A percentile compares a stretch with the other conserved stretches of the same genome.
phyloP scores from a whole-genome alignment of 2,888 invertebrate species.

The Lasioglossum zephyrum region DNA sequence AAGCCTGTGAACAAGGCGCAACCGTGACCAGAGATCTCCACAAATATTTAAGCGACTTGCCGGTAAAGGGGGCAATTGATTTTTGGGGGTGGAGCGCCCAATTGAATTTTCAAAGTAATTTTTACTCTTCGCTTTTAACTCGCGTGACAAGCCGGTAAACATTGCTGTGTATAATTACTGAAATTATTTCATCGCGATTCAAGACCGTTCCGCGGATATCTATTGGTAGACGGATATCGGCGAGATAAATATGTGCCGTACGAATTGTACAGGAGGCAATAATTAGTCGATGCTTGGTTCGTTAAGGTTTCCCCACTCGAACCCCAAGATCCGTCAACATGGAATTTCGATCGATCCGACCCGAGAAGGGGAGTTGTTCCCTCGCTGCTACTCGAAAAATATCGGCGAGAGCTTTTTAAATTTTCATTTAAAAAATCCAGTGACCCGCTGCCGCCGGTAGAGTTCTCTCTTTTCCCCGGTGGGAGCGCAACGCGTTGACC shows the following conservation, averaged over 20 bases:
- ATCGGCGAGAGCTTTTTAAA: background rate
- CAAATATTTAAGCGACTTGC: conserved; percentile 10
- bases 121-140: background rate
- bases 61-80: background rate
- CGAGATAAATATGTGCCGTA: background rate
- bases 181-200: background rate
- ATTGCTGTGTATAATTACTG: background rate
- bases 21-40: background rate
- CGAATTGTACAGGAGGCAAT: background rate
- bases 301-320: conserved; percentile 2
- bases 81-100: background rate
- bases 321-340: background rate
- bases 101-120: background rate
- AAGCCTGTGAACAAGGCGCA: background rate
- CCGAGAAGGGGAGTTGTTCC: background rate
- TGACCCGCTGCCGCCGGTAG: conserved; percentile 1
- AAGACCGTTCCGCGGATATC: background rate
- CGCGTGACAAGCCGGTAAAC: background rate
- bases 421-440: conserved; percentile 13
- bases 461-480: background rate
- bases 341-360: conserved; percentile 2
- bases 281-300: background rate
- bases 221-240: background rate
- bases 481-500: conserved; percentile 24
- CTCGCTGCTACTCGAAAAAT: background rate